Percentiles rank a stretch among this genome's conserved stretches.
phyloP scores from a whole-genome alignment of 2,888 invertebrate species.

The Drosophila colorata region DNA sequence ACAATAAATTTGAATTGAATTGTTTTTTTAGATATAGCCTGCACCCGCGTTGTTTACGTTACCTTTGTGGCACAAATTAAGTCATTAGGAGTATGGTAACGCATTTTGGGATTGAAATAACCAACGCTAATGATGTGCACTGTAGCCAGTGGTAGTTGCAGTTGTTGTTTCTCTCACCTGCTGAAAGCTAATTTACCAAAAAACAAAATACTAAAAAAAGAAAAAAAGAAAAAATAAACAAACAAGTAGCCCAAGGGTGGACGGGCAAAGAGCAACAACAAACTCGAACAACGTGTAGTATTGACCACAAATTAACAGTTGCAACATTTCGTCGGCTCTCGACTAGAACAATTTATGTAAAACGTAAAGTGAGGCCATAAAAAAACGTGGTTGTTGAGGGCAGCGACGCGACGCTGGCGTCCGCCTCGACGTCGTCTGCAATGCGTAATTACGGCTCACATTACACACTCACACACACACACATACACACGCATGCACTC shows the following conservation, averaged over 20 bases:
- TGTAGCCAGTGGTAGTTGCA: constrained; percentile 31
- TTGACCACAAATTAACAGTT: constrained; percentile 81
- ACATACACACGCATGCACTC: constrained; percentile 15
- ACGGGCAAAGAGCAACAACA: constrained; percentile 13
- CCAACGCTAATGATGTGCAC: constrained; percentile 48
- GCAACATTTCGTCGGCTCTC: constrained; percentile 58
- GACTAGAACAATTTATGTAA: constrained; percentile 64
- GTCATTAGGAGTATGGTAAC: constrained; percentile 58
- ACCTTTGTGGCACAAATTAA: constrained; percentile 52
- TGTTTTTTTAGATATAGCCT: not conserved
- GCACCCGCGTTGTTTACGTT: not conserved
- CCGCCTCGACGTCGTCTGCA: constrained; percentile 54
- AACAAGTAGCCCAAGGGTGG: constrained; percentile 40
- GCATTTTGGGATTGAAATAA: constrained; percentile 13
- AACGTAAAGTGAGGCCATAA: constrained; percentile 54
- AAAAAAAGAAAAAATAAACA: constrained; percentile 35
- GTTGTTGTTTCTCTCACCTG: constrained; percentile 54
- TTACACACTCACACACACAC: constrained; percentile 51
- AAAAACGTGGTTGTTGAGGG: constrained; percentile 40
- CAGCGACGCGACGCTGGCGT: constrained; percentile 11
- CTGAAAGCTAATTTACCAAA: constrained; percentile 62
- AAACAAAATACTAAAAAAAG: constrained; percentile 9
- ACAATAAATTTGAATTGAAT: not conserved
- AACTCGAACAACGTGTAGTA: constrained; percentile 52
- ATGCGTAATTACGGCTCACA: constrained; percentile 77